Percentiles rank a stretch among this genome's conserved stretches.
These are phyloP conservation scores for Myiagra hebetior DNA, from an alignment of 2,113 vertebrate genomes.

Conservation along the genomic window DNA sequence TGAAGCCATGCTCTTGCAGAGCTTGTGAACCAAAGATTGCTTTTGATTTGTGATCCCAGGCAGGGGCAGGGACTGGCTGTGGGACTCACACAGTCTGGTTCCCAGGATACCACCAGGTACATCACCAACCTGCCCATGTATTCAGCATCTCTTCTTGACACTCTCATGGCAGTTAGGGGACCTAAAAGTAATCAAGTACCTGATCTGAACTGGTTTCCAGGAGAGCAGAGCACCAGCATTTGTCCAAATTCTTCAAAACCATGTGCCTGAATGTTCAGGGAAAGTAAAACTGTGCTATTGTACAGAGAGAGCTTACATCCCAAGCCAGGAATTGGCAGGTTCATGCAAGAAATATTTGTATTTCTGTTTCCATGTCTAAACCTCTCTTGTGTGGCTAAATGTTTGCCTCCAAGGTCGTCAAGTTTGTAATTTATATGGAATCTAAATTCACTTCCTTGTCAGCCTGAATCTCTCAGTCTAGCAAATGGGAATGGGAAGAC, in stretches of 20 bases:
- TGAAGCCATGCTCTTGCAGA: neutral
- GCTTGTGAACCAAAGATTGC: neutral
- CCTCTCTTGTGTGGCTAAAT: neutral
- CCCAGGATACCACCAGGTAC: neutral
- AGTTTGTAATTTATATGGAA: neutral
- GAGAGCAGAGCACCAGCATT: neutral
- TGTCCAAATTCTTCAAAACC: neutral
- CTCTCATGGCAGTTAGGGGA: neutral
- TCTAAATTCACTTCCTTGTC: neutral
- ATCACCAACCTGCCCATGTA: neutral
- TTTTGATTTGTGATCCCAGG: neutral
- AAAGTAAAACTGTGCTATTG: neutral
- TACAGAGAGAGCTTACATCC: neutral
- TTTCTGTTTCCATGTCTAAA: neutral
- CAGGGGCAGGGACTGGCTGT: neutral
- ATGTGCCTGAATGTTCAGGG: neutral
- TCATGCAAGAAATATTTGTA: neutral
- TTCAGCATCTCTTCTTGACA: neutral
- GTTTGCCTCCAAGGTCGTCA: neutral
- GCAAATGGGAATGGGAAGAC: neutral
- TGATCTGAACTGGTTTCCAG: neutral
- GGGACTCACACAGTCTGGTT: neutral
- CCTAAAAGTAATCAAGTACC: neutral
- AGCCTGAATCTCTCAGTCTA: neutral
- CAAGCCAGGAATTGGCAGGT: neutral